These are phyloP conservation scores for Lycaena phlaeas DNA, from an alignment of 2,888 invertebrate genomes.

Conservation along the genomic window DNA sequence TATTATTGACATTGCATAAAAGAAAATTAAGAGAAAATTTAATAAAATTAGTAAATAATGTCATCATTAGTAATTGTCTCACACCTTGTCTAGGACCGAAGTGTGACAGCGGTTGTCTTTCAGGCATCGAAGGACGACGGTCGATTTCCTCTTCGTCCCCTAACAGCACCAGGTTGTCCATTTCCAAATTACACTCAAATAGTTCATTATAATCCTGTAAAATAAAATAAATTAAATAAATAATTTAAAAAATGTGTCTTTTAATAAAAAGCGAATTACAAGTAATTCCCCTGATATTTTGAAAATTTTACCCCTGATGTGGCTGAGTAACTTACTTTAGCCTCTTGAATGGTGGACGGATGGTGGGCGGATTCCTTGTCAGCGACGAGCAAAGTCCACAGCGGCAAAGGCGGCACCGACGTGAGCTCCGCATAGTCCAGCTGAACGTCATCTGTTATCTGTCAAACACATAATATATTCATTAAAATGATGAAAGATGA, in stretches of 20 bases:
- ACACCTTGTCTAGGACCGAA: conserved; percentile 91
- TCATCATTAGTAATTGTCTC: no score
- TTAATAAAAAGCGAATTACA: no score
- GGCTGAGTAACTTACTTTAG: conserved; percentile 48
- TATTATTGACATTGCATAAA: no score
- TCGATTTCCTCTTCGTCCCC: conserved; percentile 80
- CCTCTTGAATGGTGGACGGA: conserved; percentile 67
- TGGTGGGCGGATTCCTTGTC: conserved; percentile 86
- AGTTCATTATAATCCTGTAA: conserved; percentile 89
- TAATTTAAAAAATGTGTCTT: no score
- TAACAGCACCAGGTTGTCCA: conserved; percentile 84
- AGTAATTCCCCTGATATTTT: no score
- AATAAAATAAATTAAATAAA: no score
- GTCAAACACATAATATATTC: no score
- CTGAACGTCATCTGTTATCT: conserved; percentile 89
- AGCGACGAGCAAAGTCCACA: conserved; percentile 96
- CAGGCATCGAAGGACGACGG: conserved; percentile 79
- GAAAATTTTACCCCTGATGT: no score
- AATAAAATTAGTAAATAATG: no score
- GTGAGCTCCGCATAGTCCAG: conserved; percentile 96
- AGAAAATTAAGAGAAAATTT: no score
- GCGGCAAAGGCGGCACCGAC: conserved; percentile 97
- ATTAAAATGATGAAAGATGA: no score
- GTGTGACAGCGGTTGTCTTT: conserved; percentile 84
- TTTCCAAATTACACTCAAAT: conserved; percentile 85